These are phyloP conservation scores for Solen grandis DNA, from an alignment of 1,140 invertebrate species.

Conservation along the genomic window DNA sequence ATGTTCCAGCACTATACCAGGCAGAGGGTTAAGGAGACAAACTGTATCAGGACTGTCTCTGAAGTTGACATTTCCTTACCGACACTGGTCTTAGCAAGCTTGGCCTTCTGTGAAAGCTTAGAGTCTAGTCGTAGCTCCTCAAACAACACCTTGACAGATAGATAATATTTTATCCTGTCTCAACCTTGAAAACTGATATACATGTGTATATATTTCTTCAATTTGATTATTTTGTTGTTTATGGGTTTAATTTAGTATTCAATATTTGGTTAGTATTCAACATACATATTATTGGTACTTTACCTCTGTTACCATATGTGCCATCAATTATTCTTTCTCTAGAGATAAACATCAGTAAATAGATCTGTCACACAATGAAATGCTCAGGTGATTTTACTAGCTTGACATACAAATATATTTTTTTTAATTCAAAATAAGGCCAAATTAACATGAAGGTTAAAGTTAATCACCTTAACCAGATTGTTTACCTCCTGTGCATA, in stretches of 20 bases:
- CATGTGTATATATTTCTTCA: too few relatives aligned
- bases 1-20: constrained; percentile 82
- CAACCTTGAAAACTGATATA: background rate
- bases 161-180: constrained; percentile 3
- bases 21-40: constrained; percentile 82
- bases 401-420: too few relatives aligned
- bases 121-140: constrained; percentile 83
- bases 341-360: background rate
- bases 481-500: too few relatives aligned
- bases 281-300: too few relatives aligned
- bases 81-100: constrained; percentile 81
- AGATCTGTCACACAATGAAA: background rate
- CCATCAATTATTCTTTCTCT: background rate
- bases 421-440: too few relatives aligned
- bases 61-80: constrained; percentile 83
- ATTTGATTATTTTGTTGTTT: too few relatives aligned
- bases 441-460: too few relatives aligned
- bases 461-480: too few relatives aligned
- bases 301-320: too few relatives aligned
- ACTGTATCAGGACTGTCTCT: constrained; percentile 81
- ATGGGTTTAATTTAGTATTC: too few relatives aligned
- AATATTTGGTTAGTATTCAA: too few relatives aligned
- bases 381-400: too few relatives aligned
- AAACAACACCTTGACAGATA: constrained; percentile 80
- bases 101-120: constrained; percentile 76